These are phyloP conservation scores for Solenopsis fugax DNA, from an alignment of 1,140 invertebrate genomes.

Conservation along the genomic window DNA sequence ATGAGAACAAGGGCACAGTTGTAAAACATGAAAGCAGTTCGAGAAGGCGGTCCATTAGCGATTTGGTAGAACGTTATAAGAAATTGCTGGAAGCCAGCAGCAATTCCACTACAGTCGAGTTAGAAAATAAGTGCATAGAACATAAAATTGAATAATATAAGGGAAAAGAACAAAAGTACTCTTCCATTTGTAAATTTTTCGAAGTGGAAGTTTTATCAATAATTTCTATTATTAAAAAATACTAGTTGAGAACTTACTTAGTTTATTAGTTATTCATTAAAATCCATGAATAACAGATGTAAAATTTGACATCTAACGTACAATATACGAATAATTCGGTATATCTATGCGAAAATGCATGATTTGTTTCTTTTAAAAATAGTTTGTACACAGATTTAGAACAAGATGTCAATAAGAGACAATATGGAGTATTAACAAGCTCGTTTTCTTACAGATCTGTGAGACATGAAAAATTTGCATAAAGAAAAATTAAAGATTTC, in stretches of 20 bases:
- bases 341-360: neutral
- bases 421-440: neutral
- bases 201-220: conserved; percentile 4
- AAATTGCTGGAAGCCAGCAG: conserved; percentile 71
- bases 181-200: conserved; percentile 4
- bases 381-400: conserved; percentile 4
- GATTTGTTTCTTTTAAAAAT: conserved; percentile 24
- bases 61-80: conserved; percentile 82
- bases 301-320: conserved; percentile 18
- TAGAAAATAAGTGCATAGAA: conserved; percentile 13
- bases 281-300: conserved; percentile 30
- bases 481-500: neutral
- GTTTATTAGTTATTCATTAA: conserved; percentile 40
- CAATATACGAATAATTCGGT: conserved; percentile 33
- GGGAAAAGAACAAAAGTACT: neutral
- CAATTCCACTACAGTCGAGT: conserved; percentile 26
- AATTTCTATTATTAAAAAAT: conserved; percentile 10
- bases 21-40: conserved; percentile 51
- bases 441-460: neutral
- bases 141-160: conserved; percentile 19
- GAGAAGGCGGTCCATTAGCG: conserved; percentile 77
- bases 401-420: neutral
- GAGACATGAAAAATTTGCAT: neutral
- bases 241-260: neutral
- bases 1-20: conserved; percentile 23